A percentile compares a stretch with the other conserved stretches of the same genome.
Evolutionary conservation across 2,797 vertebrate genomes (phyloP).

Genomic region (Onychomys leucogaster): DNA sequence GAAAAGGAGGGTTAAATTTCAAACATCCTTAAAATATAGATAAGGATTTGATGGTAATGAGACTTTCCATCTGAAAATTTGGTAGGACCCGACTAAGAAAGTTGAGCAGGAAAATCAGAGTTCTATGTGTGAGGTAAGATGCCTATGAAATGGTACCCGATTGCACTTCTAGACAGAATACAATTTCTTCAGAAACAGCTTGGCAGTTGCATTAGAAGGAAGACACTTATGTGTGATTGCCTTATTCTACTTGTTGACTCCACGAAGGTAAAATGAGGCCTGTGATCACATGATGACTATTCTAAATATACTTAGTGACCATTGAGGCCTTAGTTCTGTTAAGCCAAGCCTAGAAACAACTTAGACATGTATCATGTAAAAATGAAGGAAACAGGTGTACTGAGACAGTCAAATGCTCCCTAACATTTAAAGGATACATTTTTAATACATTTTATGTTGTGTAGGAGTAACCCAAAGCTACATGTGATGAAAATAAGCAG

Average conservation of each 20-base stretch:
- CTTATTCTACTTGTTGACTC: neutral
- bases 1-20: neutral
- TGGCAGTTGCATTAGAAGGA: neutral
- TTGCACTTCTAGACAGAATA: neutral
- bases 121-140: neutral
- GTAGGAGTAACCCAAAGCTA: neutral
- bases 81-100: neutral
- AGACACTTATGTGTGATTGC: neutral
- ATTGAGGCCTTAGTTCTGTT: neutral
- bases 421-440: neutral
- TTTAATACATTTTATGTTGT: neutral
- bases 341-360: neutral
- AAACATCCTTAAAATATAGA: neutral
- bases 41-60: neutral
- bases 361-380: neutral
- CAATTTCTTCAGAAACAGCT: neutral
- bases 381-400: neutral
- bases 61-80: conserved; percentile 17
- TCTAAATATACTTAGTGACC: neutral
- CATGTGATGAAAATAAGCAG: neutral
- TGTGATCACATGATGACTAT: neutral
- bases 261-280: neutral
- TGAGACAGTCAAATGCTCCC: neutral
- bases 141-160: neutral
- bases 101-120: neutral